Evolutionary conservation across 2,888 invertebrate genomes (phyloP), one percentile per base, ranked within the genome.

Genomic region (Leptinotarsa juncta): DNA sequence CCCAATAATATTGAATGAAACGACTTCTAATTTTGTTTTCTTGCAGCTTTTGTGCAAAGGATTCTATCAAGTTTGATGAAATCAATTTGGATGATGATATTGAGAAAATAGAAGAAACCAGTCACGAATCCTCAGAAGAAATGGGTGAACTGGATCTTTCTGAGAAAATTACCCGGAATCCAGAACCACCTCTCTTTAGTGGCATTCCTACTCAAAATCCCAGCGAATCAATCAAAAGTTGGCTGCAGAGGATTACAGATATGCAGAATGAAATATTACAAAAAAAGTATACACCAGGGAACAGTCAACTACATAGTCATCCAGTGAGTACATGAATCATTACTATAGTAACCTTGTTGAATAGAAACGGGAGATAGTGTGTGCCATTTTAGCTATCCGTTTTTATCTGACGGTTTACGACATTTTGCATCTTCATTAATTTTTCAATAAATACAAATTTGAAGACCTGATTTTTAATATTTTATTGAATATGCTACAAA

Each of bases 201-300:
- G 75, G 84, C 72, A 86, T 89, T 2, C 88, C 89, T 15, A 84
- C 84, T n/a, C 86, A 87, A 76, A 84, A 84, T 71, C 90, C 91
- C 0, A 92, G 91, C 82, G 93, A 93, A 84, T 91, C 93, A 3
- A 92, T 93, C 70, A 92, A 93, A 79, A 92, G 92, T 81, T 95
- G 95, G 95, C 89, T 94, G 72, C 93, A 94, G 78, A 90, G 93
- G 80, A 92, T 95, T 68, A 93, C 94, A 0, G 93, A 93, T 68
- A 92, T 94, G 84, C 94, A 94, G 82, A 91, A 90, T 81, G 92
- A 92, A 73, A 75, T 77, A n/a, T 88, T 86, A 50, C 85, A 86
- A 82, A 89, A 75, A 86, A 89, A 87, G 60, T 78, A 75, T 70
- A 79, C 77, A 32, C 48, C 65, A 73, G 80, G 65, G 65, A 71